Evolutionary conservation across 2,888 invertebrate genomes (phyloP).

Genomic region (Dione vanillae): DNA sequence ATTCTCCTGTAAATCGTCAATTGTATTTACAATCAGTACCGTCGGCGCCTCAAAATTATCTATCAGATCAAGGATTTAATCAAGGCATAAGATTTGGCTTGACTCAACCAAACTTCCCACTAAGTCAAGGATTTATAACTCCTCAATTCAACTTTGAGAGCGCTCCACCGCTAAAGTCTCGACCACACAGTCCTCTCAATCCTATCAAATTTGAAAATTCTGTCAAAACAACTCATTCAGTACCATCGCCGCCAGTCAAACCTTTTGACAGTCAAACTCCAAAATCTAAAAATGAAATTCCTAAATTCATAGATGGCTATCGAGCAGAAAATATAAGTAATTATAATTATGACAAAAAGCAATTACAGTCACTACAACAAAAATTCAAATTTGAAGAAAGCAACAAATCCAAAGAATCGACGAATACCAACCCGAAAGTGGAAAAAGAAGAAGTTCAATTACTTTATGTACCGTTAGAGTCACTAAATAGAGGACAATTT

Average conservation of each 20-base stretch:
- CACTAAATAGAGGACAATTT: constrained; percentile 83
- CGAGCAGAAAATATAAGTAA: constrained; percentile 66
- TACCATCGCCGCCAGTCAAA: constrained; percentile 60
- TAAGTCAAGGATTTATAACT: constrained; percentile 72
- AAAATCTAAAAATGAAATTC: constrained; percentile 60
- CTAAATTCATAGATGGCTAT: constrained; percentile 76
- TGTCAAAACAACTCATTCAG: constrained; percentile 53
- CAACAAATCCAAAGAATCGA: constrained; percentile 62
- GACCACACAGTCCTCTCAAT: constrained; percentile 56
- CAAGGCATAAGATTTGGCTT: constrained; percentile 74
- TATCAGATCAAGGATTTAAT: constrained; percentile 75
- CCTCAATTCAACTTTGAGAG: constrained; percentile 69
- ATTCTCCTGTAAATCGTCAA: constrained; percentile 67
- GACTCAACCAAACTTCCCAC: constrained; percentile 70
- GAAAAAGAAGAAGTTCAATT: constrained; percentile 89
- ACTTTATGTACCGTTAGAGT: constrained; percentile 92
- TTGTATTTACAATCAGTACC: constrained; percentile 76
- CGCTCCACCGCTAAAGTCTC: constrained; percentile 59
- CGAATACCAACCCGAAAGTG: constrained; percentile 59
- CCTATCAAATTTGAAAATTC: constrained; percentile 66
- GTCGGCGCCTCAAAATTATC: constrained; percentile 76
- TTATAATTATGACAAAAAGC: constrained; percentile 58
- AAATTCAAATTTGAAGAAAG: constrained; percentile 71
- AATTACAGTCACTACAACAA: constrained; percentile 71
- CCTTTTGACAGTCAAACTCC: constrained; percentile 59